Base-by-base conservation (phyloP, 2,113 vertebrate species). In the Malurus elegans region DNA sequence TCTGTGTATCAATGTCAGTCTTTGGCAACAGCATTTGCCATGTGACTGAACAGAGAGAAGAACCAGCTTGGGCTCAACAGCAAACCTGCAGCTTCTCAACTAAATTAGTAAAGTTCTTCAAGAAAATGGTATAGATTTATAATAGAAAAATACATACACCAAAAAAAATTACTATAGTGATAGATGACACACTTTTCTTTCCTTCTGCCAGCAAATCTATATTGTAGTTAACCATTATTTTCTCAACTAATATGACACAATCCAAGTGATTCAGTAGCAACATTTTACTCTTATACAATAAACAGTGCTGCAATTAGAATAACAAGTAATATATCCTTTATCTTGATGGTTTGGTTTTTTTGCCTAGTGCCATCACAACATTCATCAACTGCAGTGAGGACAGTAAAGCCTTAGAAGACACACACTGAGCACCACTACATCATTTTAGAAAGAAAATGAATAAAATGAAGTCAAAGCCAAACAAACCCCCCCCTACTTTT, bases 1-100 rank as follows among this genome's bases (percentile, higher is more conserved):
- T 36, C 36, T 86, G 67, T 75, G 90, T 88, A 95, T 86, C 90
- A 91, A 19, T 64, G 88, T 78, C 92, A 94, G 67, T 50, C 82
- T 94, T 54, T 34, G 51, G 75, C 58, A 93, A 60, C 6, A 74
- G 71, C 40, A 44, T 23, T 81, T 88, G 32, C 88, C 50, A 75
- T 16, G n/a, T 56, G 48, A 80, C 67, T 58, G 34, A 80, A 67
- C 20, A 70, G 71, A 58, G 0, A 83, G 17, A 93, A 56, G 25
- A 78, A 78, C 9, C 60, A 74, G 56, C 36, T 53, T 85, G 42
- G 23, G 75, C 84, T 75, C 57, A 57, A 57, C 23, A 88, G 42
- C 17, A 83, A 69, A 93, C 26, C 71, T 90, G 20, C 23, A 91
- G 26, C 17, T 74, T 80, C 64, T 50, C 82, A 60, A 44, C 5